A percentile compares a stretch with the other conserved stretches of the same genome.
Evolutionary conservation across 2,797 vertebrate genomes (phyloP).

Genomic region (Otus scops): DNA sequence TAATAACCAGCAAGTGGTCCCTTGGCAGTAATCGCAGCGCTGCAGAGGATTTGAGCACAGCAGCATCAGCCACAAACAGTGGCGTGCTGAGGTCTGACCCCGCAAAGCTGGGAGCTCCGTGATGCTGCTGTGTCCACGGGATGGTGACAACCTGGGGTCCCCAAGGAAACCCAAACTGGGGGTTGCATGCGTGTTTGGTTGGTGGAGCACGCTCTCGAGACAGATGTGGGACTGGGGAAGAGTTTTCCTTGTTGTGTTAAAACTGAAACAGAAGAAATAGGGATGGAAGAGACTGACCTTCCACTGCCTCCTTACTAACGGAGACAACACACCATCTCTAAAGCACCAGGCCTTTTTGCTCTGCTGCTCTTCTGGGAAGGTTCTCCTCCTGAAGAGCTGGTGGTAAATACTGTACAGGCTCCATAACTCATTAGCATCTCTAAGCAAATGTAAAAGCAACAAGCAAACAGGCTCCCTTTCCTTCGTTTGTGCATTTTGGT

Average conservation of each 20-base stretch:
- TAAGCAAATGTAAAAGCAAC: not conserved
- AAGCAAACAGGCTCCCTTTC: not conserved
- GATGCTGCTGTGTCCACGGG: not conserved
- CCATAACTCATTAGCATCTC: not conserved
- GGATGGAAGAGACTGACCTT: not conserved
- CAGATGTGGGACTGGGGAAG: rapidly evolving
- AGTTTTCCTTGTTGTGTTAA: not conserved
- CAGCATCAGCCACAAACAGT: not conserved
- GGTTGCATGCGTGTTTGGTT: rapidly evolving
- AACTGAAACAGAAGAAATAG: rapidly evolving
- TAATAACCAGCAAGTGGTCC: not conserved
- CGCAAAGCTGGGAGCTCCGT: rapidly evolving
- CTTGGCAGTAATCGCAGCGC: not conserved
- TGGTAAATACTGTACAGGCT: not conserved
- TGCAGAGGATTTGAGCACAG: not conserved
- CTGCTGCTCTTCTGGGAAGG: not conserved
- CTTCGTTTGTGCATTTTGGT: not conserved
- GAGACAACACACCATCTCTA: not conserved
- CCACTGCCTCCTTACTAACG: not conserved
- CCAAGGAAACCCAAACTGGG: rapidly evolving
- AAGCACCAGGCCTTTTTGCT: not conserved
- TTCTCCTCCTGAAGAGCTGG: not conserved
- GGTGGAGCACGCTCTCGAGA: rapidly evolving
- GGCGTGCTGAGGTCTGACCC: rapidly evolving
- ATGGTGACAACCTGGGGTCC: not conserved